Conservation (phyloP, 2,113 vertebrate genomes). For the Onychorhynchus coronatus region DNA sequence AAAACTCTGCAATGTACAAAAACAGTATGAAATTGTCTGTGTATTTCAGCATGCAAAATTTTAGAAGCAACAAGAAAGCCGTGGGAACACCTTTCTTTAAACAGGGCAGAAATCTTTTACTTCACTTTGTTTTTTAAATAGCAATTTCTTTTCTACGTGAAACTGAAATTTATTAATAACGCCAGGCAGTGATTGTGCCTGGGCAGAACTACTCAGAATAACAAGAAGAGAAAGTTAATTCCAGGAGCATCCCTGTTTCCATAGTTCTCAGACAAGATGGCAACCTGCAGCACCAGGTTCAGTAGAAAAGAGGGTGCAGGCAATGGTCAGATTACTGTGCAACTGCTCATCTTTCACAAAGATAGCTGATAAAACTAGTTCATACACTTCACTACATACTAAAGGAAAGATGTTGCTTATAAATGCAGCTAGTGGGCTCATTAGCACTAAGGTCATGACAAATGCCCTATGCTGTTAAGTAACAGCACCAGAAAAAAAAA, state of each 20-base stretch:
- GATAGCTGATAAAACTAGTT: neutral
- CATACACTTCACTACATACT: neutral
- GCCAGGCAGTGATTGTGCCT: neutral
- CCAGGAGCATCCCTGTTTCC: neutral
- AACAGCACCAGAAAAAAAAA: neutral
- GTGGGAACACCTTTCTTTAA: neutral
- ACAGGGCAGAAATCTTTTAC: neutral
- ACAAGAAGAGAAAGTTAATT: neutral
- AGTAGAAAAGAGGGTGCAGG: neutral
- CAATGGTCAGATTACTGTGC: neutral
- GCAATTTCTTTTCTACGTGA: neutral
- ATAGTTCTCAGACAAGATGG: neutral
- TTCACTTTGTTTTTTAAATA: neutral
- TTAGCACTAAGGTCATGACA: neutral
- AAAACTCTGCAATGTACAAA: neutral
- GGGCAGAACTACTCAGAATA: neutral
- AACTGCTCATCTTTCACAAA: neutral
- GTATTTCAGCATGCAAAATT: neutral
- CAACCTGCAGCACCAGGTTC: accelerated
- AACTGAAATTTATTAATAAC: neutral
- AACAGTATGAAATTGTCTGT: neutral
- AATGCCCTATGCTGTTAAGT: neutral
- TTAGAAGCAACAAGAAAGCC: neutral
- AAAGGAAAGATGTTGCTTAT: neutral
- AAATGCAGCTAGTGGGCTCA: neutral